Base-by-base conservation (phyloP, 2,797 vertebrate species). In the Gambelia wislizenii region DNA sequence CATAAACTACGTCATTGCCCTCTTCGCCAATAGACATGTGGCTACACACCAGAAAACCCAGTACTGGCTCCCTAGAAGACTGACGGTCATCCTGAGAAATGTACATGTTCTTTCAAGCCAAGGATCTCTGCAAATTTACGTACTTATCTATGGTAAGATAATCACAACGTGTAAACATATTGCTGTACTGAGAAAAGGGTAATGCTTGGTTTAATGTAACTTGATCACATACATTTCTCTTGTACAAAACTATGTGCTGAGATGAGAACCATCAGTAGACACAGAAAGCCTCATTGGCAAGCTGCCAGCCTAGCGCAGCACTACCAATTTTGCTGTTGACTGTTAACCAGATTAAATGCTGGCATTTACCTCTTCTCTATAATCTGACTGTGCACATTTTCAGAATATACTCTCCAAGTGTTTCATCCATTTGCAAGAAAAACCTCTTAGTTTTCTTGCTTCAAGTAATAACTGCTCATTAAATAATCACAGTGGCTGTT, bases 281-380 rank as follows among this genome's bases (percentile, higher is more conserved):
- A 74, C 9, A 59, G 42, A 27, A 22, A 72, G 33, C 54, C 54
- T 74, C 61, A 74, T 33, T 6, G 39, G 76, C 52, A 80, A 85
- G 42, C 25, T 81, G 33, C 67, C 39, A 83, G 36, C 7, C 75
- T 67, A 85, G 39, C 30, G 52, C 81, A 3, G 30, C 25, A 25
- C 49, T 80, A 54, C 61, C 67, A 39, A 84, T 78, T 77, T 77
- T 84, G 39, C 72, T 67, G 64, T 33, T 67, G 13, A 78, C 59
- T 33, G 76, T 69, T 47, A 4, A 42, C 33, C 47, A 84, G 47
- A 88, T 84, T 84, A 83, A 84, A 89, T 84, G 42, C 61, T 27
- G 59, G 39, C 83, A 72, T 79, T 85, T 85, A 89, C 83, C 64
- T 84, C 33, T 70, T 56, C 27, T 70, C 39, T 83, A 79, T 61